Percentiles rank a stretch among this genome's conserved stretches.
phyloP scores from a whole-genome alignment of 2,888 invertebrate genomes.

The Pandemis corylana region DNA sequence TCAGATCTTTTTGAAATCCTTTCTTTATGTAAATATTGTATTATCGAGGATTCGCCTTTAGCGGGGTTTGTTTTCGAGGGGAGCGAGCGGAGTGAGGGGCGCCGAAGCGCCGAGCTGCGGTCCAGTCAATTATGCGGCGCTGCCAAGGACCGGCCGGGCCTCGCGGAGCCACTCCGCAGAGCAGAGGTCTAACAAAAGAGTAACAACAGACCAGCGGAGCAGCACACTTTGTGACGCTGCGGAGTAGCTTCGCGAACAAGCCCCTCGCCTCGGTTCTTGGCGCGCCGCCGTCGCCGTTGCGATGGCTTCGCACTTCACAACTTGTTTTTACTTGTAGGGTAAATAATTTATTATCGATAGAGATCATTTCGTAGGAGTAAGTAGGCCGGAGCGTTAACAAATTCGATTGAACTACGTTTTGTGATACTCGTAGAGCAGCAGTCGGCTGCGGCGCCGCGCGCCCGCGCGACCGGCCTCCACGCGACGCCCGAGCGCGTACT shows the following conservation, averaged over 20 bases:
- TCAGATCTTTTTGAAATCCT: conserved; percentile 73
- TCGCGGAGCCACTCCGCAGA: conserved; percentile 55
- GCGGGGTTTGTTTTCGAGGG: conserved; percentile 67
- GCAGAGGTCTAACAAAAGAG: conserved; percentile 33
- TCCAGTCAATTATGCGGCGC: conserved; percentile 82
- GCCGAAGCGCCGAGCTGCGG: conserved; percentile 48
- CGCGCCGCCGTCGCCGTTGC: conserved; percentile 47
- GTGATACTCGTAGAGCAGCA: conserved; percentile 71
- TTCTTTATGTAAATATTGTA: conserved; percentile 82
- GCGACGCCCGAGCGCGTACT: conserved; percentile 47
- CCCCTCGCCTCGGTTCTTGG: conserved; percentile 46
- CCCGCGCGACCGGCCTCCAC: conserved; percentile 61
- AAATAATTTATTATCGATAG: conserved; percentile 84
- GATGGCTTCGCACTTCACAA: conserved; percentile 69
- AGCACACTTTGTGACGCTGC: not conserved
- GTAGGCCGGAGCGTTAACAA: conserved; percentile 83
- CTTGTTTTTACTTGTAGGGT: conserved; percentile 81
- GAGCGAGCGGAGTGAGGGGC: conserved; percentile 33
- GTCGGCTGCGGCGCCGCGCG: conserved; percentile 61
- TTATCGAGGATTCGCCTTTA: conserved; percentile 75
- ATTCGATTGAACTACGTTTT: conserved; percentile 82
- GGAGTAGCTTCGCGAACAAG: not conserved
- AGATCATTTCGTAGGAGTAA: conserved; percentile 82
- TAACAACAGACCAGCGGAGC: not conserved
- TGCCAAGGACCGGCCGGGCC: conserved; percentile 56